phyloP scores from a whole-genome alignment of 2,797 vertebrate species.

The Chaetodon trifasciatus region DNA sequence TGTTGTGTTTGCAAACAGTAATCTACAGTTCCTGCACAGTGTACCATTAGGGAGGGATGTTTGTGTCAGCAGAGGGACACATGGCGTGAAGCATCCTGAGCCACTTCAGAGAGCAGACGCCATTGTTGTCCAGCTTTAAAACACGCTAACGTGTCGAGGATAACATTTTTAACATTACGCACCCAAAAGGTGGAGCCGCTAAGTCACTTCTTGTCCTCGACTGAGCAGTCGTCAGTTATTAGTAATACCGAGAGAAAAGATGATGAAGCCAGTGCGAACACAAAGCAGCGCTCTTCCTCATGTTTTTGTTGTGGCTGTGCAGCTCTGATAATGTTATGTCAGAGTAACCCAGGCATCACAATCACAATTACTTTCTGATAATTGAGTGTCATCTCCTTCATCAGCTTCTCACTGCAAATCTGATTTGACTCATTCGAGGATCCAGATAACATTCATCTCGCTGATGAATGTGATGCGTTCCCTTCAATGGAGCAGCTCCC shows the following conservation, averaged over 20 bases:
- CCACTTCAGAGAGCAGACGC: not conserved
- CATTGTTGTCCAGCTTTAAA: not conserved
- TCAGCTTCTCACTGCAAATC: not conserved
- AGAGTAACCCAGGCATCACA: constrained; percentile 10
- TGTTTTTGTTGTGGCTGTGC: constrained; percentile 13
- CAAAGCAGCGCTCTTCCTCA: not conserved
- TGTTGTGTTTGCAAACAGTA: no score
- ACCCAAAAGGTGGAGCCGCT: not conserved
- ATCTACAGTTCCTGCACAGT: no score
- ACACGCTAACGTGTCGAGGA: no score
- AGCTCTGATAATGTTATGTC: constrained; percentile 27
- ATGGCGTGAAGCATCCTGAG: not conserved
- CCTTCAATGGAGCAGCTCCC: not conserved
- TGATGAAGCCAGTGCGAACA: not conserved
- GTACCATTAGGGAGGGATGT: no score
- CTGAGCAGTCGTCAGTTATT: not conserved
- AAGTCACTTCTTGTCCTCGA: not conserved
- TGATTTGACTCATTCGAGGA: not conserved
- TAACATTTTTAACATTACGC: no score
- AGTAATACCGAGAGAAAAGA: not conserved
- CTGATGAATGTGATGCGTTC: not conserved
- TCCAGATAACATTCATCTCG: not conserved
- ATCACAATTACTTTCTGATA: not conserved
- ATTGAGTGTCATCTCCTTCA: not conserved
- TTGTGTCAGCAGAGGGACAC: not conserved